phyloP scores from a whole-genome alignment of 1,140 invertebrate genomes.

The Sarcophaga peregrina region DNA sequence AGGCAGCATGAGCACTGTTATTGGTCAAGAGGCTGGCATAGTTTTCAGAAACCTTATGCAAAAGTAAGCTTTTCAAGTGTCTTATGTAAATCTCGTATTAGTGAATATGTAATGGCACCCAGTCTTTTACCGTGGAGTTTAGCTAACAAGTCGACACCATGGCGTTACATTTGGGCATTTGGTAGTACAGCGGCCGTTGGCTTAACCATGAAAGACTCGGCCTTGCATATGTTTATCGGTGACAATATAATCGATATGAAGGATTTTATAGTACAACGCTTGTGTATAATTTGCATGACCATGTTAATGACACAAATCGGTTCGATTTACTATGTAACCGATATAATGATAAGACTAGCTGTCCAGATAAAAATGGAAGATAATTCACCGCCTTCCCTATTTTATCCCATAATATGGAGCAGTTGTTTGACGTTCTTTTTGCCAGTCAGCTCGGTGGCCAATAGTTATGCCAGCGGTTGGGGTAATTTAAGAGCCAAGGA shows the following conservation, averaged over 20 bases:
- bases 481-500: constrained; percentile 33
- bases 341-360: neutral
- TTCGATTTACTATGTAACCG: neutral
- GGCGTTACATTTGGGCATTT: constrained; percentile 10
- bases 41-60: neutral
- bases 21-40: neutral
- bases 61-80: neutral
- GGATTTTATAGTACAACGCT: neutral
- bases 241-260: neutral
- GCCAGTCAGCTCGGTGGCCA: neutral
- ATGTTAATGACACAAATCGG: neutral
- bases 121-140: neutral
- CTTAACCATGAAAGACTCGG: neutral
- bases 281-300: neutral
- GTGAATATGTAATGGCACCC: neutral
- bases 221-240: neutral
- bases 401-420: neutral
- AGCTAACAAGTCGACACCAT: neutral
- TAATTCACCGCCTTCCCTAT: neutral
- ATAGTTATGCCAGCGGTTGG: constrained; percentile 33
- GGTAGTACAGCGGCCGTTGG: constrained; percentile 12
- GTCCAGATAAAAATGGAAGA: neutral
- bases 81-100: too few relatives aligned
- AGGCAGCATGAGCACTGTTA: neutral
- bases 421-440: neutral